phyloP scores from a whole-genome alignment of 2,888 invertebrate species.

The Polydrusus pterygomalis region DNA sequence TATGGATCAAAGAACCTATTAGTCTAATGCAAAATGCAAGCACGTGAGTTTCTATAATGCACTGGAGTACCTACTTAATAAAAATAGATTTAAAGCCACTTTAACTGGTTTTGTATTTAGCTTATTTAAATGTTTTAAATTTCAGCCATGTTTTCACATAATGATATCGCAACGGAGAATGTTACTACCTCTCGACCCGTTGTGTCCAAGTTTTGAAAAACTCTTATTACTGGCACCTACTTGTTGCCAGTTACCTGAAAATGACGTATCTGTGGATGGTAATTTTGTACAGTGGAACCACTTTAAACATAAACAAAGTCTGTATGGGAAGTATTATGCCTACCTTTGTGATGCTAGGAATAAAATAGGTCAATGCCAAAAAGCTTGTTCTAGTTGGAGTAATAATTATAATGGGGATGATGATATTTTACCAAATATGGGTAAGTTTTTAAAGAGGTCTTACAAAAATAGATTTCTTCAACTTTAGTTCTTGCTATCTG shows the following conservation, averaged over 20 bases:
- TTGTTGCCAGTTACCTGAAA: slow-evolving; percentile 73
- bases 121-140: slow-evolving; percentile 35
- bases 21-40: slow-evolving; percentile 3
- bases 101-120: slow-evolving; percentile 36
- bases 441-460: slow-evolving; percentile 42
- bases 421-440: slow-evolving; percentile 58
- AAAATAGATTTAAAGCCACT: slow-evolving; percentile 44
- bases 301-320: slow-evolving; percentile 77
- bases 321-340: slow-evolving; percentile 88
- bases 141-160: slow-evolving; percentile 64
- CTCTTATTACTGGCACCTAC: slow-evolving; percentile 84
- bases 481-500: too few species aligned
- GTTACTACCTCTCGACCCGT: slow-evolving; percentile 82
- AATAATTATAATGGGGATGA: slow-evolving; percentile 83
- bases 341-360: slow-evolving; percentile 90
- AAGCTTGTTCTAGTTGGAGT: slow-evolving; percentile 87
- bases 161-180: slow-evolving; percentile 80
- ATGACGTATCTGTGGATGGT: slow-evolving; percentile 62
- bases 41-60: slow-evolving; percentile 22
- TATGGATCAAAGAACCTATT: slow-evolving; percentile 30
- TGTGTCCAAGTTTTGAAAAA: slow-evolving; percentile 83
- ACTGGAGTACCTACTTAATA: slow-evolving; percentile 40
- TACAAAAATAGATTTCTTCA: neutral
- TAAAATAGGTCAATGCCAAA: slow-evolving; percentile 83
- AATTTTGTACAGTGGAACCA: slow-evolving; percentile 73